Percentiles rank a stretch among this genome's conserved stretches.
Conservation (phyloP, 1,140 invertebrate genomes). For the Bacillus rossius region DNA sequence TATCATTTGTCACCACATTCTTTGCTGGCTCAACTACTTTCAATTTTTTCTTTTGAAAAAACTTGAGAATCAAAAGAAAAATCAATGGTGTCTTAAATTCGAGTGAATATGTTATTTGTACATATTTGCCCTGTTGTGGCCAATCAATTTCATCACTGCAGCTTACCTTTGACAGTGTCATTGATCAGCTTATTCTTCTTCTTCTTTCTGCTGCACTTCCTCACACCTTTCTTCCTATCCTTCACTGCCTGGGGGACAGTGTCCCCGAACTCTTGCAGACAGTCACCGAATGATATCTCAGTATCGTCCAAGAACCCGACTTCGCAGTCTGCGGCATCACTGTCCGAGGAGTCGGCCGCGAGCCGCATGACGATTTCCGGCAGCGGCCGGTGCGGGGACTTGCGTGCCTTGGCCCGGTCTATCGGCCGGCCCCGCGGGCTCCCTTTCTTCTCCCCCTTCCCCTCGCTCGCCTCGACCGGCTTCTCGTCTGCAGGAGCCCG, state of each 20-base stretch:
- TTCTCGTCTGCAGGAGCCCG: not conserved
- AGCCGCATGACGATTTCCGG: conserved; percentile 35
- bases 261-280: conserved; percentile 46
- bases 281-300: conserved; percentile 43
- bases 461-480: no score
- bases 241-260: conserved; percentile 40
- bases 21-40: not conserved
- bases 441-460: conserved; percentile 6
- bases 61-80: no score
- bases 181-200: conserved; percentile 40
- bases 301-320: conserved; percentile 17
- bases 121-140: no score
- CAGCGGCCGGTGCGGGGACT: conserved; percentile 44
- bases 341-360: conserved; percentile 36
- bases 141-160: not conserved
- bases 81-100: no score
- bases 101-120: no score
- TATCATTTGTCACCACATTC: not conserved
- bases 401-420: conserved; percentile 49
- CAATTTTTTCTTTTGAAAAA: no score
- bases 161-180: conserved; percentile 27
- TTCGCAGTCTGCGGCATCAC: conserved; percentile 11
- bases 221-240: conserved; percentile 22
- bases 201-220: conserved; percentile 27
- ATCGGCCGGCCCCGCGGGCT: conserved; percentile 30